Evolutionary conservation across 2,888 invertebrate genomes (phyloP).

Genomic region (Chrysolina oricalcia): DNA sequence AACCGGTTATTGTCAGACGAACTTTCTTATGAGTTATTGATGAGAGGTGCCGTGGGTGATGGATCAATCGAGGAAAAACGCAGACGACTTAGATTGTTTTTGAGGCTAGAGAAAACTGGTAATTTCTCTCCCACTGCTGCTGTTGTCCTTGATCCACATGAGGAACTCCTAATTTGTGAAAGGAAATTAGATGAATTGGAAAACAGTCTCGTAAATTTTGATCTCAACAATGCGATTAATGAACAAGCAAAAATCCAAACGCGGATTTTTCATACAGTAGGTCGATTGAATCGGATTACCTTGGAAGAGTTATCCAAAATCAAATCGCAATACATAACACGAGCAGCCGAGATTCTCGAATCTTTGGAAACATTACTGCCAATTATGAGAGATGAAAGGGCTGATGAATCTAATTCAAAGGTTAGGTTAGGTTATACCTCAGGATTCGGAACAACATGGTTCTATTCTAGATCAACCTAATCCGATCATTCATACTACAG

Average conservation of each 20-base stretch:
- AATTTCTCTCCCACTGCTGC: neutral
- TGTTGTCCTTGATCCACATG: neutral
- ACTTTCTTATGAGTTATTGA: conserved; percentile 29
- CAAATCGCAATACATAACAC: neutral
- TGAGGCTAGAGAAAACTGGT: conserved; percentile 22
- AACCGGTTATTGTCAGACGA: conserved; percentile 31
- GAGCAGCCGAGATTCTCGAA: neutral
- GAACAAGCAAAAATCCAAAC: conserved; percentile 4
- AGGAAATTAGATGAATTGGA: conserved; percentile 1
- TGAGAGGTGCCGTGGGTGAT: conserved; percentile 2
- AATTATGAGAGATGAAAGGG: neutral
- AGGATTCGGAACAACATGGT: neutral
- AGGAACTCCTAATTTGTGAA: conserved; percentile 14
- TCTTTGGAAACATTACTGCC: neutral
- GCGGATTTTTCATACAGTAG: conserved; percentile 20
- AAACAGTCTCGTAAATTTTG: neutral
- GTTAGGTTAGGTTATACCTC: neutral
- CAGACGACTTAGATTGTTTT: conserved; percentile 2
- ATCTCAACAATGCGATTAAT: conserved; percentile 15
- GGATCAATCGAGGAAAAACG: conserved; percentile 25
- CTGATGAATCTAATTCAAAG: neutral
- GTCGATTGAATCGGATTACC: conserved; percentile 1
- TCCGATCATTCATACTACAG: neutral
- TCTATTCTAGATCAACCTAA: conserved; percentile 13
- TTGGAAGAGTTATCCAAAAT: neutral